These are phyloP conservation scores for Spea multiplicata DNA, from an alignment of 2,113 vertebrate species.

Conservation along the genomic window DNA sequence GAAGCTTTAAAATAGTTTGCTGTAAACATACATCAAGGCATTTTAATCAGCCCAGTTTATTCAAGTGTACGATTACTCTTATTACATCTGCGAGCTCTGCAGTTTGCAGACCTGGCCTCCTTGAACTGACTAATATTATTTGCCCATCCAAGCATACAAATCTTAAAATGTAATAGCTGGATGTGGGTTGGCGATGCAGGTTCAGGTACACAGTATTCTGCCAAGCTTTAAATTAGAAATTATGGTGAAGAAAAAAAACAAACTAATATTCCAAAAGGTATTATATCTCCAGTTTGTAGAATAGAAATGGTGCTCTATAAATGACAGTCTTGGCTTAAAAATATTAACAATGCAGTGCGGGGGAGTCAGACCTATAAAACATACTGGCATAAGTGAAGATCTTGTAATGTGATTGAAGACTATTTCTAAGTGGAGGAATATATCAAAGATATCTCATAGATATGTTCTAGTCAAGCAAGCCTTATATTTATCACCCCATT, in stretches of 20 bases:
- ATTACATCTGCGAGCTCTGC: conserved; percentile 57
- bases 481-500: background rate
- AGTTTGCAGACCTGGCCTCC: conserved; percentile 61
- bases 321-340: conserved; percentile 8
- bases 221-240: conserved; percentile 65
- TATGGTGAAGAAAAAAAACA: conserved; percentile 39
- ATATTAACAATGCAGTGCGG: background rate
- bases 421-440: background rate
- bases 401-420: background rate
- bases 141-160: conserved; percentile 63
- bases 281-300: conserved; percentile 10
- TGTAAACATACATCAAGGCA: conserved; percentile 50
- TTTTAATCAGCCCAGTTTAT: conserved; percentile 64
- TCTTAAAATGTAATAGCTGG: conserved; percentile 66
- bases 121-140: conserved; percentile 62
- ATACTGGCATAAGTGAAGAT: background rate
- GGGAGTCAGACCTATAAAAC: conserved; percentile 1
- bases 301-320: conserved; percentile 12
- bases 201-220: conserved; percentile 60
- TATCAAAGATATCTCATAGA: background rate
- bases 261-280: conserved; percentile 13
- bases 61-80: conserved; percentile 63
- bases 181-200: conserved; percentile 67
- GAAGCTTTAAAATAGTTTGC: conserved; percentile 25
- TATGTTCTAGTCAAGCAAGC: background rate